Conservation (phyloP, 2,888 invertebrate genomes). For the Hemistola chrysoprasaria region DNA sequence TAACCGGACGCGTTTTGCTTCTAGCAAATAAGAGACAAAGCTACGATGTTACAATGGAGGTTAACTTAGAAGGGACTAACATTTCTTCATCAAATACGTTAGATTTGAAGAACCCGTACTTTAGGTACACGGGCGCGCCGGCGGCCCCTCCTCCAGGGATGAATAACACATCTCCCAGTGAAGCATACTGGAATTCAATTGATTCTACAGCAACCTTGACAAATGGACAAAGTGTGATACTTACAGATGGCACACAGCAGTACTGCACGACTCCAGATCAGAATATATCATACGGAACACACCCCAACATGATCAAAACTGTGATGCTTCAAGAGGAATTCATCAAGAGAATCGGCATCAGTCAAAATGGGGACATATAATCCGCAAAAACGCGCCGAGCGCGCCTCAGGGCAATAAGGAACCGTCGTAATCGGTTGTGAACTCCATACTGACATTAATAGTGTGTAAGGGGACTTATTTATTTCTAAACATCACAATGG, state of each 20-base stretch:
- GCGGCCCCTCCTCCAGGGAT: constrained; percentile 96
- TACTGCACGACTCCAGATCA: constrained; percentile 69
- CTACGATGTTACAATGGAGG: constrained; percentile 98
- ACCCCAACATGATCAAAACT: constrained; percentile 76
- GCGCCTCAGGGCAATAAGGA: constrained; percentile 76
- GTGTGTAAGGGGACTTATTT: constrained; percentile 79
- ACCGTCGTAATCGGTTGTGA: constrained; percentile 80
- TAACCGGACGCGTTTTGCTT: constrained; percentile 93
- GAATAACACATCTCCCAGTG: constrained; percentile 95
- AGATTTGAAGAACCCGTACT: constrained; percentile 99
- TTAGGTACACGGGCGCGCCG: constrained; percentile 96
- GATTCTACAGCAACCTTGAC: constrained; percentile 85
- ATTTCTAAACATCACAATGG: constrained; percentile 77
- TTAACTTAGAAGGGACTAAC: constrained; percentile 94
- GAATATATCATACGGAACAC: constrained; percentile 62
- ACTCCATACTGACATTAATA: constrained; percentile 70
- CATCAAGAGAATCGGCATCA: constrained; percentile 78
- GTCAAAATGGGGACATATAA: constrained; percentile 81
- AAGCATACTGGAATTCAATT: constrained; percentile 93
- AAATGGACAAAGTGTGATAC: constrained; percentile 70
- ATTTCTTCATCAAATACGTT: constrained; percentile 94
- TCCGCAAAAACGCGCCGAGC: constrained; percentile 75
- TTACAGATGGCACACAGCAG: constrained; percentile 67
- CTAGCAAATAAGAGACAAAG: constrained; percentile 98
- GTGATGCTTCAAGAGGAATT: constrained; percentile 80